Conservation (phyloP, 2,113 vertebrate genomes). For the Bubalus kerabau region DNA sequence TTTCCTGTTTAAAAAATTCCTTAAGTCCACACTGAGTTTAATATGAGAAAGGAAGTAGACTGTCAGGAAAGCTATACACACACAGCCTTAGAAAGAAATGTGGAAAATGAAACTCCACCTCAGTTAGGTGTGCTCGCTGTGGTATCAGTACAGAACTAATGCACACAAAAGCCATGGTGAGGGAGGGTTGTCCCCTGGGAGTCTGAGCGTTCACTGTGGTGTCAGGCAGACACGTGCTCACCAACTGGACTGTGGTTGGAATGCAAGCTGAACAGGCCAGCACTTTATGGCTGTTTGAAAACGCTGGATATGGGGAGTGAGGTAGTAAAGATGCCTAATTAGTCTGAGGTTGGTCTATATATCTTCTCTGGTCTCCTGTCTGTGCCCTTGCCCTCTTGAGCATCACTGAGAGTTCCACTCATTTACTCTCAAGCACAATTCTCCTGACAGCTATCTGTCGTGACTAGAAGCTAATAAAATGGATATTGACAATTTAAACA, state of each 20-base stretch:
- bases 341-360: neutral
- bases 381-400: neutral
- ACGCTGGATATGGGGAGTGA: neutral
- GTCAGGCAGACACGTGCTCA: neutral
- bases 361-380: neutral
- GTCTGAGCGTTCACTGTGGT: neutral
- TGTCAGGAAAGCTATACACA: neutral
- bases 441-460: neutral
- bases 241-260: neutral
- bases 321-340: neutral
- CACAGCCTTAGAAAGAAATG: slow-evolving; percentile 1
- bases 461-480: slow-evolving; percentile 38
- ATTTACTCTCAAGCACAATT: slow-evolving; percentile 1
- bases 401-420: neutral
- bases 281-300: slow-evolving; percentile 21
- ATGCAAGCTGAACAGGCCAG: neutral
- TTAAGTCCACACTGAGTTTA: slow-evolving; percentile 27
- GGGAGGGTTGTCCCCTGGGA: neutral
- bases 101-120: slow-evolving; percentile 9
- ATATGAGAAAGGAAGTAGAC: slow-evolving; percentile 42
- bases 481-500: neutral
- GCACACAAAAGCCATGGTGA: neutral
- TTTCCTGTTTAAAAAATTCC: slow-evolving; percentile 58
- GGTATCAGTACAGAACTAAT: neutral
- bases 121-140: neutral